Base-by-base conservation (phyloP, 1,140 invertebrate genomes). In the Diplogasteroides magnus region DNA sequence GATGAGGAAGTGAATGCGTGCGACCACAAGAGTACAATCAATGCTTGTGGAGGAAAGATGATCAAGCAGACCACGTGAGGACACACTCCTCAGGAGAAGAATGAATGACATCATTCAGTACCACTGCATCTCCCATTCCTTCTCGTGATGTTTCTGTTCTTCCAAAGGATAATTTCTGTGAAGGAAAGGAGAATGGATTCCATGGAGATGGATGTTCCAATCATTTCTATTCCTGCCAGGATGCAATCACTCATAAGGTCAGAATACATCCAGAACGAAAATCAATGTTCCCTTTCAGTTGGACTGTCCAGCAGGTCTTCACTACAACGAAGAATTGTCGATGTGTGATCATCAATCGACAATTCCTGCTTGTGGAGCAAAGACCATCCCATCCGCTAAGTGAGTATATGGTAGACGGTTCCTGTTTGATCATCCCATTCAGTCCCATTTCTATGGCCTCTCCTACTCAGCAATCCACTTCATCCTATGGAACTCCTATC, bases 361-460 rank as follows among this genome's bases (percentile, higher is more conserved):
- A 13, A 55, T 65, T 26, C 11, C 11, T 28, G 64, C 64, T 28
- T 65, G 64, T 55, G 64, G 64, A 65, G 64, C n/a, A 13, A 2
- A 26, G 61, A 27, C 13, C 3, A 15, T 26, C 25, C 19, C 28
- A 31, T 31, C 29, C 64, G 2, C 14, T 27, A 11, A 48, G 37
- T 48, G 37, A 6, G 19, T 19, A 48, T 6, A 48, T 48, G 19
- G 19, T 48, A 11, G 19, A 6, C 6, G 37, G 6, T 19, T 48
- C 6, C 6, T n/a, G n/a, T n/a, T n/a, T n/a, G n/a, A n/a, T n/a
- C n/a, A n/a, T n/a, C n/a, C n/a, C n/a, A n/a, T n/a, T n/a, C n/a
- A n/a, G n/a, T n/a, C n/a, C n/a, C n/a, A n/a, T n/a, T n/a, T n/a
- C n/a, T n/a, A n/a, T n/a, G n/a, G n/a, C 19, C 37, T 11, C 37